Conservation (phyloP, 2,888 invertebrate species). For the Graphium colonna region DNA sequence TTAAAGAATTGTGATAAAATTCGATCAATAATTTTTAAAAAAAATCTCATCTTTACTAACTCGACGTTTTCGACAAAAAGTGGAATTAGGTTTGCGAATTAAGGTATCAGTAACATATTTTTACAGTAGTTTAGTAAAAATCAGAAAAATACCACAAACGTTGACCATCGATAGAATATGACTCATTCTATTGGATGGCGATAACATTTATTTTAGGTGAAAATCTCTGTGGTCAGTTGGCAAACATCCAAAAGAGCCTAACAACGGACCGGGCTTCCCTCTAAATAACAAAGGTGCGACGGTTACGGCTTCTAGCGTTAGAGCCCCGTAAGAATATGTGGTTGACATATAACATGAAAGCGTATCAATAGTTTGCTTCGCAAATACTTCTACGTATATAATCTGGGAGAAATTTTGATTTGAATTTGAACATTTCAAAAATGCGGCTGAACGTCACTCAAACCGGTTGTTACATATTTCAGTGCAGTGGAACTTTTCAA, state of each 20-base stretch:
- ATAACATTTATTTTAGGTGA: conserved; percentile 18
- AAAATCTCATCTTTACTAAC: too few relatives aligned
- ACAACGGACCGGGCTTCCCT: conserved; percentile 14
- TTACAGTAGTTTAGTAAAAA: too few relatives aligned
- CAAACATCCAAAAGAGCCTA: conserved; percentile 16
- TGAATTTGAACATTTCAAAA: conserved; percentile 38
- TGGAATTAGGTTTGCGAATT: too few relatives aligned
- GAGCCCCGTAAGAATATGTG: neutral
- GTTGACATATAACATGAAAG: neutral
- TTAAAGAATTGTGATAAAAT: too few relatives aligned
- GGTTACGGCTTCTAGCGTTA: conserved; percentile 1
- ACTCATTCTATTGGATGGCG: conserved; percentile 11
- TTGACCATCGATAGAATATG: too few relatives aligned
- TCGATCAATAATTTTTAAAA: too few relatives aligned
- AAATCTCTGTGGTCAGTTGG: conserved; percentile 20
- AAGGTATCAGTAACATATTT: too few relatives aligned
- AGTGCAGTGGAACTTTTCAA: conserved; percentile 66
- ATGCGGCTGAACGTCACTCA: conserved; percentile 41
- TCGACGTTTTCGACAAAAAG: too few relatives aligned
- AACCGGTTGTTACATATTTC: conserved; percentile 49
- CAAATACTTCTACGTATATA: too few relatives aligned
- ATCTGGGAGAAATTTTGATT: conserved; percentile 10
- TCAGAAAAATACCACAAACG: too few relatives aligned
- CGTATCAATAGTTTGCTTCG: neutral
- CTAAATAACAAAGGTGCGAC: conserved; percentile 20